phyloP scores from a whole-genome alignment of 2,797 vertebrate genomes.

The Hoplostethus atlanticus region DNA sequence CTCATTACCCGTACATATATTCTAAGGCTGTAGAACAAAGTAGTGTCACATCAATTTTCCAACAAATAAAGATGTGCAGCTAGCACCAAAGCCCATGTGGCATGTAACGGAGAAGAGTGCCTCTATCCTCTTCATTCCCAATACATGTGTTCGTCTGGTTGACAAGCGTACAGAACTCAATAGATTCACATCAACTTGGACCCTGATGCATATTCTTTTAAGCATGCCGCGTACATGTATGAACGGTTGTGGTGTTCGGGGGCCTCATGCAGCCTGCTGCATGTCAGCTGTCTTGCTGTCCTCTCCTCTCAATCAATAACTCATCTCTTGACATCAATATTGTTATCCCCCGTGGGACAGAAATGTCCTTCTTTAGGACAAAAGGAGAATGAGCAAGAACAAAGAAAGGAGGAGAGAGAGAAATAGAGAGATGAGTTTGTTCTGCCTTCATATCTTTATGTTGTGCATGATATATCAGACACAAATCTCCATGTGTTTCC shows the following conservation, averaged over 20 bases:
- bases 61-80: slow-evolving; percentile 55
- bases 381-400: slow-evolving; percentile 58
- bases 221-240: slow-evolving; percentile 24
- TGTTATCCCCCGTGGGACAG: slow-evolving; percentile 63
- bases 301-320: slow-evolving; percentile 74
- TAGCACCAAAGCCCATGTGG: slow-evolving; percentile 56
- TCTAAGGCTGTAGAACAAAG: slow-evolving; percentile 63
- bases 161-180: slow-evolving; percentile 41
- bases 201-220: slow-evolving; percentile 20
- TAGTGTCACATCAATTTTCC: slow-evolving; percentile 61
- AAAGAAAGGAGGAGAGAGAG: slow-evolving; percentile 18
- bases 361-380: slow-evolving; percentile 76
- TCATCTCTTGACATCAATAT: slow-evolving; percentile 77
- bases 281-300: slow-evolving; percentile 64
- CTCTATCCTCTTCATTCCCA: slow-evolving; percentile 26
- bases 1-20: slow-evolving; percentile 74
- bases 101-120: slow-evolving; percentile 23
- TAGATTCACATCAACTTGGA: slow-evolving; percentile 24
- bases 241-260: slow-evolving; percentile 10
- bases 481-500: slow-evolving; percentile 15
- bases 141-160: slow-evolving; percentile 23
- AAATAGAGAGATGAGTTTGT: slow-evolving; percentile 34
- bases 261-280: slow-evolving; percentile 35
- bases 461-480: slow-evolving; percentile 28
- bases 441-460: slow-evolving; percentile 22